Evolutionary conservation across 2,113 vertebrate species (phyloP).

Genomic region (Cnemophilus loriae): DNA sequence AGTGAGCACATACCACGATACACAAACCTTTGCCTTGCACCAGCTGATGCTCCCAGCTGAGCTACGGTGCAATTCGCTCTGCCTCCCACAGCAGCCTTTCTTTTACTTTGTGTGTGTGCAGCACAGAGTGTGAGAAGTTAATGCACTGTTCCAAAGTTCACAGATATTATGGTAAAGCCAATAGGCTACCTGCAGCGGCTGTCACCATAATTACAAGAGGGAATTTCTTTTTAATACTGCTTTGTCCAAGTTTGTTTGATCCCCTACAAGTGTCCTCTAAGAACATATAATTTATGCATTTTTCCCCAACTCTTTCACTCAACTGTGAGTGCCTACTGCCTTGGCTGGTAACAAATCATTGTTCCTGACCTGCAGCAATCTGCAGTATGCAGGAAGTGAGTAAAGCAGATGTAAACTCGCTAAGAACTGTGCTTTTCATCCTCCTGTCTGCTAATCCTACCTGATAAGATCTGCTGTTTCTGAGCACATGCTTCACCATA

Average conservation of each 20-base stretch:
- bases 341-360: neutral
- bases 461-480: neutral
- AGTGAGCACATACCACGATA: fast-evolving
- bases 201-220: neutral
- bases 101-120: neutral
- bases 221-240: neutral
- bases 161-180: neutral
- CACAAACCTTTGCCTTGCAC: neutral
- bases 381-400: neutral
- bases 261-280: neutral
- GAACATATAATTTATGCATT: neutral
- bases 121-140: neutral
- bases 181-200: neutral
- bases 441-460: neutral
- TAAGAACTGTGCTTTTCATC: neutral
- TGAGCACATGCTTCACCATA: neutral
- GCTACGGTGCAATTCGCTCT: fast-evolving
- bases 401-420: neutral
- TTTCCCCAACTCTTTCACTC: neutral
- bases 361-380: neutral
- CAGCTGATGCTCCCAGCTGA: neutral
- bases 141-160: neutral
- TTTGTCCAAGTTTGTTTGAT: neutral
- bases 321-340: neutral
- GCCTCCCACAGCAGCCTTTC: neutral